phyloP scores from a whole-genome alignment of 2,113 vertebrate genomes.

The Pundamilia nyererei region DNA sequence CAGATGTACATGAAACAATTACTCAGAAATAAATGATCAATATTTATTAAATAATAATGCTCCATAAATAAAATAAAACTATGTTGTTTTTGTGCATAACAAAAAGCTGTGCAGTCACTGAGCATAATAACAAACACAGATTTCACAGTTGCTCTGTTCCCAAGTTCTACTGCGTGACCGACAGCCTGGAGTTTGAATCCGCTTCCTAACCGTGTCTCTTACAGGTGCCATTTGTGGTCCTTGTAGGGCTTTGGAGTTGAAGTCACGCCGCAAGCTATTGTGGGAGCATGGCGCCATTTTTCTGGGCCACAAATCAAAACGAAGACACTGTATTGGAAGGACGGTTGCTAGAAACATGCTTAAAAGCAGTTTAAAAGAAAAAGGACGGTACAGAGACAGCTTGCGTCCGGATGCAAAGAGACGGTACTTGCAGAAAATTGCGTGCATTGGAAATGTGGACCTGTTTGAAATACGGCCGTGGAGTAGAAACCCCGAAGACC shows the following conservation, averaged over 20 bases:
- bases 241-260: background rate
- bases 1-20: background rate
- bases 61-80: background rate
- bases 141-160: background rate
- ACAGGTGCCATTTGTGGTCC: background rate
- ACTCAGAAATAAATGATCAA: background rate
- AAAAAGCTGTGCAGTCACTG: background rate
- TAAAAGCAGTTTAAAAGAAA: background rate
- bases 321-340: background rate
- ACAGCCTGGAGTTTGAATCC: background rate
- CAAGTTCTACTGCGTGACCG: background rate
- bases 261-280: background rate
- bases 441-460: background rate
- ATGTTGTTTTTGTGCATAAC: background rate
- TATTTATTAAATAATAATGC: background rate
- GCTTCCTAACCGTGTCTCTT: accelerated
- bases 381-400: background rate
- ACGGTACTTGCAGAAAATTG: background rate
- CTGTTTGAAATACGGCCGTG: accelerated
- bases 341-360: background rate
- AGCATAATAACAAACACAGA: background rate
- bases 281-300: background rate
- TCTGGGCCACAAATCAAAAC: background rate
- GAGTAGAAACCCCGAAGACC: too few species aligned
- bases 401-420: background rate